Conservation (phyloP, 2,888 invertebrate species). For the Morpho deidamia region DNA sequence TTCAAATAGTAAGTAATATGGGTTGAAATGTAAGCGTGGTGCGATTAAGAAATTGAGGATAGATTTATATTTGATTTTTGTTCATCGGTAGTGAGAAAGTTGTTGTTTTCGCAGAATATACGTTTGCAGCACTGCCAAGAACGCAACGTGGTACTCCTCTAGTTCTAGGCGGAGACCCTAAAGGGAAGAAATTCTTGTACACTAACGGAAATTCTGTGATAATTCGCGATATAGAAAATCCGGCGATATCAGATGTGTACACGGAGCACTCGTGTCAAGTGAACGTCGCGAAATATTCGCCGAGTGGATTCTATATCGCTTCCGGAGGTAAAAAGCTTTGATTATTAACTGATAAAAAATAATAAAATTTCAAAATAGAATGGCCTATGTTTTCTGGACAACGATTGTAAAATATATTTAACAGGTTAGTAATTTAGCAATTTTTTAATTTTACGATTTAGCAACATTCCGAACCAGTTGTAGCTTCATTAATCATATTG, state of each 20-base stretch:
- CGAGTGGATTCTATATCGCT: slow-evolving; percentile 98
- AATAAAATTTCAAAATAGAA: too few relatives aligned
- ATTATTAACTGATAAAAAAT: too few relatives aligned
- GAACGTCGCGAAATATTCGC: slow-evolving; percentile 98
- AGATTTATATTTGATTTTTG: slow-evolving; percentile 12
- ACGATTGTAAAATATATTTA: too few relatives aligned
- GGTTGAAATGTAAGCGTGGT: slow-evolving; percentile 37
- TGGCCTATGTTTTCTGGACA: too few relatives aligned
- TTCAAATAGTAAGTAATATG: slow-evolving; percentile 66
- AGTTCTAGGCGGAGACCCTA: slow-evolving; percentile 96
- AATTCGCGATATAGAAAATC: slow-evolving; percentile 97
- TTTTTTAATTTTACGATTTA: too few relatives aligned
- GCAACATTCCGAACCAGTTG: too few relatives aligned
- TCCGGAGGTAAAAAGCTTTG: slow-evolving; percentile 91
- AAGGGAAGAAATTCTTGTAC: slow-evolving; percentile 97
- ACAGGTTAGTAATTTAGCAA: too few relatives aligned
- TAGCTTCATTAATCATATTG: too few relatives aligned
- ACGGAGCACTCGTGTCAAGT: slow-evolving; percentile 97
- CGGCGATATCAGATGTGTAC: slow-evolving; percentile 95
- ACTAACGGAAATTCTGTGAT: slow-evolving; percentile 98
- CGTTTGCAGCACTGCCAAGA: slow-evolving; percentile 95
- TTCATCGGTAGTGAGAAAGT: slow-evolving; percentile 8
- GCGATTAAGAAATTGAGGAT: slow-evolving; percentile 12
- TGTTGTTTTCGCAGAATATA: slow-evolving; percentile 81
- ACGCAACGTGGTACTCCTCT: slow-evolving; percentile 97